These are phyloP conservation scores for Psettodes erumei DNA, from an alignment of 2,113 vertebrate species.

Conservation along the genomic window DNA sequence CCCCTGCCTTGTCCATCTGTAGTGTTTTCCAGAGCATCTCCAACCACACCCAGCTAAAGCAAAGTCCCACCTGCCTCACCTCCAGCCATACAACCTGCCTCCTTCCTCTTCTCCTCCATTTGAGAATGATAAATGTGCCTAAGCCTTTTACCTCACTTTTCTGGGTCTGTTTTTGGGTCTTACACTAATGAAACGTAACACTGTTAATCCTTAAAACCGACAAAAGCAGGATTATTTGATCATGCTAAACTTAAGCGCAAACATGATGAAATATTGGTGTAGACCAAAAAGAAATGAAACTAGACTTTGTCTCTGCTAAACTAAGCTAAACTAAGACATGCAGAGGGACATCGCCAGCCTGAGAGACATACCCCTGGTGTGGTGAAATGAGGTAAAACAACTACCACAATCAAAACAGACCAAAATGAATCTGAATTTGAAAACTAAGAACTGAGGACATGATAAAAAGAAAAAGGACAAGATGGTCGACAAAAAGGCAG, in stretches of 20 bases:
- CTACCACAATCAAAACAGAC: neutral
- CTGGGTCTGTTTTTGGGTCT: too few species aligned
- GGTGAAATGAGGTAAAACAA: neutral
- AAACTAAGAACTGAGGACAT: neutral
- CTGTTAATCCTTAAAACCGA: neutral
- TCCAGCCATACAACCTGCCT: too few species aligned
- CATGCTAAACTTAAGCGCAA: neutral
- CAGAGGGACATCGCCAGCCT: neutral
- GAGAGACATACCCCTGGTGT: too few species aligned
- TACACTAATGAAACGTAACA: too few species aligned
- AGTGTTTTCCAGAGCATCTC: too few species aligned
- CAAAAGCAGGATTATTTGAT: constrained; percentile 7
- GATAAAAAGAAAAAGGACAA: neutral
- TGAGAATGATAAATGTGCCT: too few species aligned
- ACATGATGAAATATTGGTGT: neutral
- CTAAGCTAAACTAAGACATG: neutral
- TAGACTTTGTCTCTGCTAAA: neutral
- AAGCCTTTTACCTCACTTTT: too few species aligned
- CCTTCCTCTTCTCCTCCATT: too few species aligned
- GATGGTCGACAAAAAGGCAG: neutral
- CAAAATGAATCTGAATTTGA: neutral
- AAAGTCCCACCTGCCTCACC: too few species aligned
- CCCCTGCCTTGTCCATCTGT: too few species aligned
- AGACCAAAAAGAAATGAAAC: neutral
- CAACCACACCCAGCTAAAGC: too few species aligned